These are phyloP conservation scores for Drosophila anceps DNA, from an alignment of 2,888 invertebrate species.

Conservation along the genomic window DNA sequence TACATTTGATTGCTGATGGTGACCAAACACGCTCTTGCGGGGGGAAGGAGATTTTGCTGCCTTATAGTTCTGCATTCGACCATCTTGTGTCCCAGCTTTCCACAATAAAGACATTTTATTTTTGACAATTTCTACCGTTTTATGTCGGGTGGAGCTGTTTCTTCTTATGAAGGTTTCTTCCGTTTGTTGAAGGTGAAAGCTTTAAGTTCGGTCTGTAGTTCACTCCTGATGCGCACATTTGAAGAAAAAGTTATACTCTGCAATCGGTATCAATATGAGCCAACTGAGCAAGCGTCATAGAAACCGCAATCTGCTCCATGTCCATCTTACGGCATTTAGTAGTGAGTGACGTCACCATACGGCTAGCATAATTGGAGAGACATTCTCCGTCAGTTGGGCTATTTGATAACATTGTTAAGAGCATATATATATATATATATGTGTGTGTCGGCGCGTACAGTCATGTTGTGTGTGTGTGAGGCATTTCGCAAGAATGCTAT, in stretches of 20 bases:
- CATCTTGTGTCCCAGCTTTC: neutral
- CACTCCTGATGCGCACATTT: neutral
- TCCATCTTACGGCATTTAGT: slow-evolving; percentile 34
- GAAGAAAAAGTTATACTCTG: slow-evolving; percentile 18
- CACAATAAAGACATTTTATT: neutral
- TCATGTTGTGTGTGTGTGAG: no score
- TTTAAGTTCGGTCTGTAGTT: no score
- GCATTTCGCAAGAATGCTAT: no score
- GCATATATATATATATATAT: no score
- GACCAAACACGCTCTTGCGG: neutral
- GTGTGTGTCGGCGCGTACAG: no score
- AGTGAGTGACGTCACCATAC: neutral
- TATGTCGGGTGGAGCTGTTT: no score
- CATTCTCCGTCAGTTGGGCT: neutral
- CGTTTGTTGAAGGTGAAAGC: no score
- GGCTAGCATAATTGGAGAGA: neutral
- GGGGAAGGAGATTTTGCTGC: neutral
- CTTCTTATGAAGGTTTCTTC: no score
- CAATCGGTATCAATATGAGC: slow-evolving; percentile 30
- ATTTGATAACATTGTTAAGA: neutral
- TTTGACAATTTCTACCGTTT: no score
- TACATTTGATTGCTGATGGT: neutral
- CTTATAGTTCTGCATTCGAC: neutral
- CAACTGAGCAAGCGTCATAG: slow-evolving; percentile 27
- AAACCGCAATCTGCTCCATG: slow-evolving; percentile 29